A percentile compares a stretch with the other conserved stretches of the same genome.
Conservation (phyloP, 2,888 invertebrate species). For the Strigamia transsilvanica region DNA sequence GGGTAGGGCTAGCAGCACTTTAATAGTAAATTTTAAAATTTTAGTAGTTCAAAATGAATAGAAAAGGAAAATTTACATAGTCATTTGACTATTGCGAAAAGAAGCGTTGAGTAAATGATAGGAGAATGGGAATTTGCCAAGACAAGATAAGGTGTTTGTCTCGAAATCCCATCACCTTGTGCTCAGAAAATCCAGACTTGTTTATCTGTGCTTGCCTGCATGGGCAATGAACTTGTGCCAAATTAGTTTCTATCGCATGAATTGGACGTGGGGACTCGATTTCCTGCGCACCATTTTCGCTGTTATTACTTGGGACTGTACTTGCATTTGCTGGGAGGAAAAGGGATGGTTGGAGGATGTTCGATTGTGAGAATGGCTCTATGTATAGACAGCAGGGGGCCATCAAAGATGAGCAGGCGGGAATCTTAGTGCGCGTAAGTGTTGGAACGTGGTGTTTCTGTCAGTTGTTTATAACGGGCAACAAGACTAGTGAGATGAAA, state of each 20-base stretch:
- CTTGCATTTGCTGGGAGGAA: conserved; percentile 5
- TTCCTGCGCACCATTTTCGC: conserved; percentile 30
- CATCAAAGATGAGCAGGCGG: conserved; percentile 30
- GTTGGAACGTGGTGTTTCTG: conserved; percentile 26
- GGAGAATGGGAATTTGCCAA: conserved; percentile 11
- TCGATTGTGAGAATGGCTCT: conserved; percentile 26
- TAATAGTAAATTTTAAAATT: too few relatives aligned
- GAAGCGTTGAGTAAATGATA: background rate
- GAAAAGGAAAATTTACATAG: background rate
- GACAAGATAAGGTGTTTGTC: conserved; percentile 30
- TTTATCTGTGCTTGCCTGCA: conserved; percentile 30
- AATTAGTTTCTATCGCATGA: conserved; percentile 25
- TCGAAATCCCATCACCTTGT: conserved; percentile 30
- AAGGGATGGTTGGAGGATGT: conserved; percentile 25
- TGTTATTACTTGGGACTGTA: conserved; percentile 26
- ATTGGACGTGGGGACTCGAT: conserved; percentile 30
- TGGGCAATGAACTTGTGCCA: conserved; percentile 30
- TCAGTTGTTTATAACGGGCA: conserved; percentile 30
- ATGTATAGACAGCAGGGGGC: conserved; percentile 26
- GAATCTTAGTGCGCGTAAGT: conserved; percentile 30
- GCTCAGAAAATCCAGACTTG: conserved; percentile 7
- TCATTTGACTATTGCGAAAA: conserved; percentile 7
- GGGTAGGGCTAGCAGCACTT: too few relatives aligned
- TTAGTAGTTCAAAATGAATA: background rate
- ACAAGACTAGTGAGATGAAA: conserved; percentile 11